Evolutionary conservation across 2,888 invertebrate genomes (phyloP), one percentile per base, ranked within the genome.

Genomic region (Zhengitettix transpicula): DNA sequence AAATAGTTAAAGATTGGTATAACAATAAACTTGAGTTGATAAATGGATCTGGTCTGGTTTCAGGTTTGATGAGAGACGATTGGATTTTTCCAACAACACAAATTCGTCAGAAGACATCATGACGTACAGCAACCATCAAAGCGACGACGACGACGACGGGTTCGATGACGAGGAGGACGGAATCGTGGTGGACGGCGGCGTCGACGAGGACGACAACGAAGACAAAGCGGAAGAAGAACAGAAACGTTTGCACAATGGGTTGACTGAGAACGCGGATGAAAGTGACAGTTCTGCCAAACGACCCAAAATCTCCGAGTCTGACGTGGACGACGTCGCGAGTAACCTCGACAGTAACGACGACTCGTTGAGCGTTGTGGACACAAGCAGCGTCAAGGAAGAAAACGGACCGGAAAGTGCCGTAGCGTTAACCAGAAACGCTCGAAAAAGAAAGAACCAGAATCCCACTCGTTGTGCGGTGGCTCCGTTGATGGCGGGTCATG

Each of bases 391-490:
- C 57, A 77, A 72, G 52, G 79, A 79, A 58, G 78, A 78, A 65
- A 78, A 77, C 67, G 71, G 73, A 53, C 73, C 72, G 17, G 69
- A 64, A 42, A 55, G 57, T 15, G 51, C 64, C 10, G 59, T 59
- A 9, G 44, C 60, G 47, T 59, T 58, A 1, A 80, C 55, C 12
- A 80, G 84, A n/a, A 83, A 80, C 68, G 87, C 86, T 69, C 78
- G 91, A 59, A 94, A 94, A 73, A 79, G 93, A 41, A 94, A 94
- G 75, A 91, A 85, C 67, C 84, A 89, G 67, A 92, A 93, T 71
- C 93, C 93, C 0, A 89, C 87, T 12, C 81, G 88, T 64, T 84
- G 89, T 69, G 83, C 88, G n/a, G 73, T 81, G 56, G 75, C 80
- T 40, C 71, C 74, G 51, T 74, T 76, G 61, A 74, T 76, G 62